Evolutionary conservation across 1,140 invertebrate species (phyloP).

Genomic region (Eupristina koningsbergeri): DNA sequence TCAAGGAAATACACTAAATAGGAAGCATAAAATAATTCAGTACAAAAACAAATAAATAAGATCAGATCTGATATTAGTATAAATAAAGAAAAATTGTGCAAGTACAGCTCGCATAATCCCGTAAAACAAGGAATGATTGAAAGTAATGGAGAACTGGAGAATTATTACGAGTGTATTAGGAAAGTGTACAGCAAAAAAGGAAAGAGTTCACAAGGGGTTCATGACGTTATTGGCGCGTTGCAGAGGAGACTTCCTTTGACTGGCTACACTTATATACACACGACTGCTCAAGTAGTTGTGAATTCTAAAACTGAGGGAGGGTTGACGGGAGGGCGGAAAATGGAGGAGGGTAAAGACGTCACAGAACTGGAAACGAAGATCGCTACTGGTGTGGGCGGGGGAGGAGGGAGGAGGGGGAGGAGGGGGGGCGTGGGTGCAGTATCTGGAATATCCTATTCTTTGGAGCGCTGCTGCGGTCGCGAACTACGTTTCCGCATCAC

Average conservation of each 20-base stretch:
- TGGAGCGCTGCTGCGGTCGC: not conserved
- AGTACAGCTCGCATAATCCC: too few species aligned
- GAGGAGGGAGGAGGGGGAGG: too few species aligned
- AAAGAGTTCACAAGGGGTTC: not conserved
- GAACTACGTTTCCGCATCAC: not conserved
- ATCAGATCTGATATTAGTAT: not conserved
- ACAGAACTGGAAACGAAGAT: not conserved
- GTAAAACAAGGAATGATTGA: not conserved
- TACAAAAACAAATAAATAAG: not conserved
- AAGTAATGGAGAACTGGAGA: not conserved
- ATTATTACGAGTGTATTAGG: not conserved
- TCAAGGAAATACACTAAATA: not conserved
- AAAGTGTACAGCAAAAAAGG: not conserved
- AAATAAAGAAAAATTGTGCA: not conserved
- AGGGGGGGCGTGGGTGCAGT: not conserved
- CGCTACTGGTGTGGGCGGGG: not conserved
- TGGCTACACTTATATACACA: not conserved
- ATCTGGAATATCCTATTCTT: constrained; percentile 4
- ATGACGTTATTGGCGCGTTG: constrained; percentile 5
- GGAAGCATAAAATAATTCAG: not conserved
- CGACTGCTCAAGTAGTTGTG: not conserved
- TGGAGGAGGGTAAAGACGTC: not conserved
- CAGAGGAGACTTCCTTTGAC: not conserved
- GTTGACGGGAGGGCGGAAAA: too few species aligned
- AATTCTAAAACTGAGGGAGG: not conserved